Base-by-base conservation (phyloP, 2,888 invertebrate species). In the Brenthis hecate region DNA sequence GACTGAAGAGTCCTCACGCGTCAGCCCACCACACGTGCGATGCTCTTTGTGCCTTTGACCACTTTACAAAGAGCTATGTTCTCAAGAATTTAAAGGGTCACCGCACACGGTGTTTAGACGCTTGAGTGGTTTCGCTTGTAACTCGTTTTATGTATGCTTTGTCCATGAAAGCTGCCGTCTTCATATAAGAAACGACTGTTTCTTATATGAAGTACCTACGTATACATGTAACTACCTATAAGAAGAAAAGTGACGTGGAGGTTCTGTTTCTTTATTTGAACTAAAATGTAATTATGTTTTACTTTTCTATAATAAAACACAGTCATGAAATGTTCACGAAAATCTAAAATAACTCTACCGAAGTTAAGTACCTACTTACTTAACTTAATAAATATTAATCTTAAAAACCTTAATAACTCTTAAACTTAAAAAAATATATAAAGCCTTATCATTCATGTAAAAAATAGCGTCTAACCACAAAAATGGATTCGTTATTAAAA, bases 1-100 rank as follows among this genome's bases (percentile, higher is more conserved):
- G 86, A 85, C 83, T 80, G 80, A 82, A 80, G 75, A 79, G 77
- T 83, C 77, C 83, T 83, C 83, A 82, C 80, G 81, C 81, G 81
- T 78, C 74, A 54, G 53, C 28, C 64, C 54, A 76, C 77, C 77
- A 80, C 82, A 81, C 83, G 81, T 84, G 80, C 80, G 77, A 79
- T 78, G 75, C 70, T 70, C 70, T 71, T 72, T 71, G 72, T 71
- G 55, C 47, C 58, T 68, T 53, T 56, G 55, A 62, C 76, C 71
- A 75, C 6, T 64, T 64, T 72, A 73, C 1, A 53, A 51, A 55
- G 74, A 70, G 19, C 73, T 56, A 66, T 72, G 74, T 75, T 71
- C 80, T 78, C 73, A 60, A 68, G 58, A 68, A 68, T 65, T 61
- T 57, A 72, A 72, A 70, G 66, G 72, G 63, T 70, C 72, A 70